phyloP scores from a whole-genome alignment of 2,888 invertebrate genomes.

The Loripinus fragilis region DNA sequence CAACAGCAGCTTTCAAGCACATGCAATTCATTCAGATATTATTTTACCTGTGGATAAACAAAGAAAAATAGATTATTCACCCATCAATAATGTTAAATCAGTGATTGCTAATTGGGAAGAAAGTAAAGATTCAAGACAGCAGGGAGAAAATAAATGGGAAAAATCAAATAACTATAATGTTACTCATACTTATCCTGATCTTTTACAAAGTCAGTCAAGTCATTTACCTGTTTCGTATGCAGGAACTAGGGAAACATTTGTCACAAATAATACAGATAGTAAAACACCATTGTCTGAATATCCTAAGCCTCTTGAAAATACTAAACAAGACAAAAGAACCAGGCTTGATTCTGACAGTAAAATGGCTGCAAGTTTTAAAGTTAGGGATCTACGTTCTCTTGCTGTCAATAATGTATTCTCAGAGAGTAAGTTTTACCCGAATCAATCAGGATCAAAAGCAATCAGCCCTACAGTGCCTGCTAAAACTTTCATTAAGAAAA shows the following conservation, averaged over 20 bases:
- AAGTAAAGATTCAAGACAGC: neutral
- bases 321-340: neutral
- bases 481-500: neutral
- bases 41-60: neutral
- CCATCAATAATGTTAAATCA: constrained; percentile 39
- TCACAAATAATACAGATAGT: neutral
- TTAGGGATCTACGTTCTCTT: constrained; percentile 69
- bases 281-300: neutral
- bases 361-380: constrained; percentile 58
- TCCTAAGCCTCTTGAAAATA: neutral
- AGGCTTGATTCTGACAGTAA: constrained; percentile 3
- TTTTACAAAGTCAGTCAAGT: constrained; percentile 22
- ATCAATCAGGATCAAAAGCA: neutral
- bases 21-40: constrained; percentile 26
- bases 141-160: neutral
- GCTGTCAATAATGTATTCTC: constrained; percentile 76
- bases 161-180: neutral
- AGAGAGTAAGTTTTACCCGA: constrained; percentile 59
- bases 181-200: constrained; percentile 30
- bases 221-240: neutral
- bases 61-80: constrained; percentile 28
- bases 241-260: neutral
- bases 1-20: constrained; percentile 30
- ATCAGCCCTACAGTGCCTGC: neutral
- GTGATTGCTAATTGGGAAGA: constrained; percentile 42